phyloP scores from a whole-genome alignment of 2,888 invertebrate species.

The Nomada flava region DNA sequence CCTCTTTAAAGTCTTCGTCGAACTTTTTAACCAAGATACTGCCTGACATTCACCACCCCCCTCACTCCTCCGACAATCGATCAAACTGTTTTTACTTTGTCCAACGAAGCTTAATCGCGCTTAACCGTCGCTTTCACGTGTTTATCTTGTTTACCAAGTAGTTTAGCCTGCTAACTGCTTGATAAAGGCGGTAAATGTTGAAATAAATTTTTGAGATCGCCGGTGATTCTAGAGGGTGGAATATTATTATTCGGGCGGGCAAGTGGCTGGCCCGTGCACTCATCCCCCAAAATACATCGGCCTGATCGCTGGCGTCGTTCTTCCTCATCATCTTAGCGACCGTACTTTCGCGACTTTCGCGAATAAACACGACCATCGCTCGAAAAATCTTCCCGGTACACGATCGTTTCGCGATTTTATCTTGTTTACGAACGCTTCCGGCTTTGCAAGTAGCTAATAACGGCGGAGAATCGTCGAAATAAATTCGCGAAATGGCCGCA shows the following conservation, averaged over 20 bases:
- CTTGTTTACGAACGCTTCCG: conserved; percentile 53
- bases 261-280: conserved; percentile 7
- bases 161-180: conserved; percentile 25
- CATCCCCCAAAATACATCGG: conserved; percentile 22
- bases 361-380: conserved; percentile 28
- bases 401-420: conserved; percentile 46
- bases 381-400: conserved; percentile 26
- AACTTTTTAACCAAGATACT: conserved; percentile 20
- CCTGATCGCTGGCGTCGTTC: conserved; percentile 20
- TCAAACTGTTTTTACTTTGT: conserved; percentile 27
- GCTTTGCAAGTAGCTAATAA: conserved; percentile 55
- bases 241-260: conserved; percentile 36
- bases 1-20: neutral
- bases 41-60: conserved; percentile 9
- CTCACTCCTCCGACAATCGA: conserved; percentile 21
- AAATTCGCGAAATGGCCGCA: conserved; percentile 47
- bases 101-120: neutral
- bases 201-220: conserved; percentile 46
- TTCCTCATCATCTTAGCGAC: conserved; percentile 14
- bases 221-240: neutral
- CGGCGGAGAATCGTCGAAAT: conserved; percentile 41
- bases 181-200: conserved; percentile 38
- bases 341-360: conserved; percentile 15
- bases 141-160: conserved; percentile 52
- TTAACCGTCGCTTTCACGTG: neutral